phyloP scores from a whole-genome alignment of 2,888 invertebrate species.

The Ormia ochracea region DNA sequence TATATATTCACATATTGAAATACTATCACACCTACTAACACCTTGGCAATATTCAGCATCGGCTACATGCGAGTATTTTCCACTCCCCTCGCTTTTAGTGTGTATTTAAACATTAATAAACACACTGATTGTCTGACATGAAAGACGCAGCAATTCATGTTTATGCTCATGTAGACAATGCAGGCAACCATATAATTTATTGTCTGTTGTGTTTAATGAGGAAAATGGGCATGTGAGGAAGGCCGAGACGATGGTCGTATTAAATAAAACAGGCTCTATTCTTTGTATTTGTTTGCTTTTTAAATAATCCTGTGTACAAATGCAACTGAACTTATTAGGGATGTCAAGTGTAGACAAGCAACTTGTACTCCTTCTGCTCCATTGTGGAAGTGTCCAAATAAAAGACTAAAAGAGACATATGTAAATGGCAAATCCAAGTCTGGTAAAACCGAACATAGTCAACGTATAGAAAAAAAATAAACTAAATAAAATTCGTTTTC shows the following conservation, averaged over 20 bases:
- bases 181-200: conserved; percentile 59
- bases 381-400: background rate
- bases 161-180: conserved; percentile 57
- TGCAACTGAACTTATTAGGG: background rate
- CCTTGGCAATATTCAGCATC: background rate
- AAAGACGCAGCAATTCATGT: conserved; percentile 48
- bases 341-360: background rate
- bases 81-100: background rate
- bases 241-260: background rate
- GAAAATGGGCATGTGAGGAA: background rate
- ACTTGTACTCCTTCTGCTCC: background rate
- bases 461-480: no score
- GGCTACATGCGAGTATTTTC: background rate
- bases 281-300: background rate
- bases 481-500: no score
- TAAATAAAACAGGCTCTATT: background rate
- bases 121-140: conserved; percentile 48
- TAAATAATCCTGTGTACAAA: background rate
- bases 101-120: conserved; percentile 44
- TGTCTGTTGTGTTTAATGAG: conserved; percentile 23
- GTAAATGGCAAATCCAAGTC: no score
- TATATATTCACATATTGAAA: background rate
- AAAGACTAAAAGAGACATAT: no score
- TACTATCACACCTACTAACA: background rate
- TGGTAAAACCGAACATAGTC: no score